Percentiles rank a stretch among this genome's conserved stretches.
These are phyloP conservation scores for Zaprionus nigranus DNA, from an alignment of 1,140 invertebrate species.

Conservation along the genomic window DNA sequence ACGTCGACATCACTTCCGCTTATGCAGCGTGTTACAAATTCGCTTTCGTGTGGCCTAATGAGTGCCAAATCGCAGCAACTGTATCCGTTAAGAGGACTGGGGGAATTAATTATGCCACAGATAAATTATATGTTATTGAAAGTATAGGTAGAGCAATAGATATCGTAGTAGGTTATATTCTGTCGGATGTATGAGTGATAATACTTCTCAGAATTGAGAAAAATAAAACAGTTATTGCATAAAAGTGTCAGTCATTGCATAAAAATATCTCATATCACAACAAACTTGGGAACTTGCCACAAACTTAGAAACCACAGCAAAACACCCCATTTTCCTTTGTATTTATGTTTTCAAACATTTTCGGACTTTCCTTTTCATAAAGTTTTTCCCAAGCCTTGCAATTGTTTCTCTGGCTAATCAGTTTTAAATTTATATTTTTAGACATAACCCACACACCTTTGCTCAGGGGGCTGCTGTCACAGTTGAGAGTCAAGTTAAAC, in stretches of 20 bases:
- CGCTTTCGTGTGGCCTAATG: constrained; percentile 47
- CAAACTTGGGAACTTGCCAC: too few species aligned
- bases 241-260: too few species aligned
- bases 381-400: background rate
- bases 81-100: constrained; percentile 25
- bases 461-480: constrained; percentile 11
- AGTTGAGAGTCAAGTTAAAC: constrained; percentile 30
- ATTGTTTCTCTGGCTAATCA: constrained; percentile 4
- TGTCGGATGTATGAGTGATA: too few species aligned
- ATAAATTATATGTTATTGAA: constrained; percentile 2
- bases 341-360: background rate
- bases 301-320: too few species aligned
- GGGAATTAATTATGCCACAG: constrained; percentile 38
- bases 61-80: constrained; percentile 47
- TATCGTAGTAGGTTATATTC: background rate
- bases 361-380: background rate
- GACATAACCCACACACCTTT: constrained; percentile 1
- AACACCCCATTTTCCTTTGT: background rate
- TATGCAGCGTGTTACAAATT: constrained; percentile 38
- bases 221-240: too few species aligned
- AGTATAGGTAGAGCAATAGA: background rate
- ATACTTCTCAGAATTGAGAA: too few species aligned
- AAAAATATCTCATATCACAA: too few species aligned
- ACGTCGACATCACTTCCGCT: constrained; percentile 55
- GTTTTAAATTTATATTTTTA: constrained; percentile 9